A percentile compares a stretch with the other conserved stretches of the same genome.
phyloP scores from a whole-genome alignment of 2,113 vertebrate species.

The Gobiocypris rarus region DNA sequence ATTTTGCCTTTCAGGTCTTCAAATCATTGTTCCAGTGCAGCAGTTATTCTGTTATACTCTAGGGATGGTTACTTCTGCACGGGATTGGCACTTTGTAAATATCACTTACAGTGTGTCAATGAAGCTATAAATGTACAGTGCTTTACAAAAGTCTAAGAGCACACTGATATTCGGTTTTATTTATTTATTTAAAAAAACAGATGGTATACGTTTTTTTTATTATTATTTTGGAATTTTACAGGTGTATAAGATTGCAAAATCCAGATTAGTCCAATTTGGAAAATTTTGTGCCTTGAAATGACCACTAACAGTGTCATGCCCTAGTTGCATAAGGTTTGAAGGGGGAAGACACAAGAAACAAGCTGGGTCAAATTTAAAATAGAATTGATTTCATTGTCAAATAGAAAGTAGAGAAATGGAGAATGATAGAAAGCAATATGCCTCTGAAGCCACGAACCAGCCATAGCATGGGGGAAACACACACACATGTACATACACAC shows the following conservation, averaged over 20 bases:
- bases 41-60: not conserved
- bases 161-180: no score
- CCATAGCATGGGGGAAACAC: not conserved
- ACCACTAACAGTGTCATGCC: not conserved
- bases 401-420: not conserved
- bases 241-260: not conserved
- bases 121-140: not conserved
- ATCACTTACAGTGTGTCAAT: not conserved
- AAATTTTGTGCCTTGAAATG: not conserved
- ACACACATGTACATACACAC: not conserved
- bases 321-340: not conserved
- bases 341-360: not conserved
- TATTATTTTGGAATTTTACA: not conserved
- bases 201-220: not conserved
- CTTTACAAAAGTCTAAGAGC: no score
- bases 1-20: not conserved
- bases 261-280: no score
- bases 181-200: not conserved
- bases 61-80: not conserved
- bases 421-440: not conserved
- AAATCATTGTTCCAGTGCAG: not conserved
- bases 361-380: not conserved
- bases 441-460: not conserved
- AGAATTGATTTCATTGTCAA: not conserved
- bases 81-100: not conserved